These are phyloP conservation scores for Rhodeus uyekii DNA, from an alignment of 2,797 vertebrate genomes.

Conservation along the genomic window DNA sequence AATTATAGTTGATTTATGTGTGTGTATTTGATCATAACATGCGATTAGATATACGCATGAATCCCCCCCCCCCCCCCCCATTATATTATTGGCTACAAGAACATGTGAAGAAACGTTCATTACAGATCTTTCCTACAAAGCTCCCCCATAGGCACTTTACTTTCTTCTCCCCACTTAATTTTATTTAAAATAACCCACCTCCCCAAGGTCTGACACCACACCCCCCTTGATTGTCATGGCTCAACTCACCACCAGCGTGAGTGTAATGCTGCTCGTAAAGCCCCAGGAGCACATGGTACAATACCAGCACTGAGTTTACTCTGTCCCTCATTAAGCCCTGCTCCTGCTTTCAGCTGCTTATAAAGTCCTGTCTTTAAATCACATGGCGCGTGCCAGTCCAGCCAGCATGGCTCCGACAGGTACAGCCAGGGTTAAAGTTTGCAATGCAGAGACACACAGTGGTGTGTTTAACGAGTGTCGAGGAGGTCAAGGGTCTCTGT, in stretches of 20 bases:
- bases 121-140: slow-evolving; percentile 17
- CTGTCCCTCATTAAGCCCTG: slow-evolving; percentile 67
- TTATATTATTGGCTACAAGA: no score
- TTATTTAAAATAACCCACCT: slow-evolving; percentile 21
- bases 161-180: slow-evolving; percentile 26
- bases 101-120: slow-evolving; percentile 19
- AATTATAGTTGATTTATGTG: no score
- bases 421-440: slow-evolving; percentile 56
- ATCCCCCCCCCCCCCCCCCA: no score
- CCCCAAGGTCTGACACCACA: slow-evolving; percentile 18
- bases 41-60: no score
- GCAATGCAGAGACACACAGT: slow-evolving; percentile 44
- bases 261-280: slow-evolving; percentile 11
- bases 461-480: slow-evolving; percentile 53
- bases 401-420: slow-evolving; percentile 47
- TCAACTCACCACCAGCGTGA: slow-evolving; percentile 20
- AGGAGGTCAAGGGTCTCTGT: slow-evolving; percentile 61
- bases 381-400: slow-evolving; percentile 49
- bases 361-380: slow-evolving; percentile 60
- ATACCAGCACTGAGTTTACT: slow-evolving; percentile 62
- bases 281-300: slow-evolving; percentile 26
- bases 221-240: slow-evolving; percentile 5
- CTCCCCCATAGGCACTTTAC: neutral
- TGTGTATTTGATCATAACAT: no score
- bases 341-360: slow-evolving; percentile 63